These are phyloP conservation scores for Xanthorhoe designata DNA, from an alignment of 2,888 invertebrate genomes.

Conservation along the genomic window DNA sequence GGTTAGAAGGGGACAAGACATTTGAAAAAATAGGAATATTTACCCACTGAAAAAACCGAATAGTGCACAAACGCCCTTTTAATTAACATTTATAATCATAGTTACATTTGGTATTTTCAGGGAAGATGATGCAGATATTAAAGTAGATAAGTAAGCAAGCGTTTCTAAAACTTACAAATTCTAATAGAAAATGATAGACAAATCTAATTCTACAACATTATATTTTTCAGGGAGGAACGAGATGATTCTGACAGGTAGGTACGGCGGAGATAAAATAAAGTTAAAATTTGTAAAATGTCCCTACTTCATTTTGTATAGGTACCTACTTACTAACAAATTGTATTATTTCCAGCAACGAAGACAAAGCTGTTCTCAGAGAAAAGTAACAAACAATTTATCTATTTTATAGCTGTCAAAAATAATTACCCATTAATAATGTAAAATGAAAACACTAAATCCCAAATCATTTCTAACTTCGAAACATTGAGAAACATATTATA, in stretches of 20 bases:
- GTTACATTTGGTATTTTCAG: conserved; percentile 17
- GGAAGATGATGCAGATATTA: conserved; percentile 18
- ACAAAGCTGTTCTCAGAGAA: conserved; percentile 44
- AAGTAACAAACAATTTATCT: conserved; percentile 38
- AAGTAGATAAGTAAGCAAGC: conserved; percentile 8
- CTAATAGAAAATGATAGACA: background rate
- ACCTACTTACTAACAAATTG: background rate
- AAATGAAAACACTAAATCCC: no score
- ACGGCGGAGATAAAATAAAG: background rate
- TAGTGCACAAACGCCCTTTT: no score
- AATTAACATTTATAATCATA: no score
- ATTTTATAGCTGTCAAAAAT: background rate
- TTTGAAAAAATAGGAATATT: no score
- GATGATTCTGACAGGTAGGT: conserved; percentile 22
- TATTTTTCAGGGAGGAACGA: conserved; percentile 41
- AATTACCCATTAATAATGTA: no score
- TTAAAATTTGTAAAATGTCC: no score
- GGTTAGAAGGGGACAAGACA: no score
- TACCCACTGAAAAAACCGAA: no score
- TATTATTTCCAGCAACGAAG: conserved; percentile 43
- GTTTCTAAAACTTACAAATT: background rate
- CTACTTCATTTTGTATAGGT: background rate
- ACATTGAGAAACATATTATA: no score
- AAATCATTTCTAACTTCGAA: no score
- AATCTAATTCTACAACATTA: background rate